Conservation (phyloP, 1,140 invertebrate genomes). For the Physella acuta region DNA sequence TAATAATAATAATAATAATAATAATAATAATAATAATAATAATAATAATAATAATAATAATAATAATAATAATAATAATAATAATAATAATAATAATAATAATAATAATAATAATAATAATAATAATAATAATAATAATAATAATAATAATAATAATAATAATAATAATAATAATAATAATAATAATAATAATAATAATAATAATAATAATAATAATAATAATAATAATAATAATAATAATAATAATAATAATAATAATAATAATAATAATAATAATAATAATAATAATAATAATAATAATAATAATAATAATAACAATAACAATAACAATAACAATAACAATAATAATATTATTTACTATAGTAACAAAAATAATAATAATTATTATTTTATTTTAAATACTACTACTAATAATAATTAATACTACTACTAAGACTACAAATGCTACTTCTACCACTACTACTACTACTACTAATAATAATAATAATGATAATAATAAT, state of each 20-base stretch:
- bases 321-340: not conserved
- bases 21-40: not conserved
- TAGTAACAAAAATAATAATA: not conserved
- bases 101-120: not conserved
- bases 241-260: not conserved
- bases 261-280: not conserved
- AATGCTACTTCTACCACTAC: not conserved
- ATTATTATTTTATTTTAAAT: not conserved
- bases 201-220: not conserved
- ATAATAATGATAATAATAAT: not conserved
- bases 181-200: not conserved
- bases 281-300: not conserved
- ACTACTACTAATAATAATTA: conserved; percentile 2
- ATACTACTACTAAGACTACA: not conserved
- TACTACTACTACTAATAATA: no score
- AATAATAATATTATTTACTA: not conserved
- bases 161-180: not conserved
- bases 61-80: not conserved
- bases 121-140: not conserved
- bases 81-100: not conserved
- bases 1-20: not conserved
- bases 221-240: not conserved
- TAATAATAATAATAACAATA: not conserved
- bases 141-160: not conserved
- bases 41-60: not conserved